Evolutionary conservation across 2,797 vertebrate genomes (phyloP).

Genomic region (Crotalus adamanteus): DNA sequence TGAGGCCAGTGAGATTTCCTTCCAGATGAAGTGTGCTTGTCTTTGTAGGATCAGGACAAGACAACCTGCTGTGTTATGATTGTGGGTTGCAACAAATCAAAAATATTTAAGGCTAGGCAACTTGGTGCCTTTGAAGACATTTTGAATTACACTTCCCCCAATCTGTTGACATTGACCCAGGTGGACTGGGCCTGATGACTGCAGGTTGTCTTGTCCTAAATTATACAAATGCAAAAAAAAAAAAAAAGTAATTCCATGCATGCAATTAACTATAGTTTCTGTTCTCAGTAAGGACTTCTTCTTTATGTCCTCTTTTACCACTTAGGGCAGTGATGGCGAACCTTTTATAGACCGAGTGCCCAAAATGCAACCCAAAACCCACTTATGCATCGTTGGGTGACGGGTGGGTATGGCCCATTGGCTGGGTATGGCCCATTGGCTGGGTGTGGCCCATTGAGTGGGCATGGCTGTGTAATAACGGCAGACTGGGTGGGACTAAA

Average conservation of each 20-base stretch:
- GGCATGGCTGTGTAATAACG: too few species aligned
- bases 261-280: not conserved
- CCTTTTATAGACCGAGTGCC: too few species aligned
- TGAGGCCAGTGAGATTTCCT: not conserved
- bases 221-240: not conserved
- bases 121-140: not conserved
- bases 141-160: not conserved
- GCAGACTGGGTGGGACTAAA: too few species aligned
- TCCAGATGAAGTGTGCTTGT: not conserved
- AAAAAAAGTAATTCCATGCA: not conserved
- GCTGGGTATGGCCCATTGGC: too few species aligned
- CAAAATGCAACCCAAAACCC: too few species aligned
- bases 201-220: not conserved
- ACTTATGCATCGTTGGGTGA: too few species aligned
- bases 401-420: too few species aligned
- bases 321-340: too few species aligned
- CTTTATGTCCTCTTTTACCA: not conserved
- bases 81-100: not conserved
- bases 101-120: not conserved
- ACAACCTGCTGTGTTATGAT: not conserved
- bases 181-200: not conserved
- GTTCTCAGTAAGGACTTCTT: not conserved
- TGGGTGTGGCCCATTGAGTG: too few species aligned
- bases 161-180: not conserved
- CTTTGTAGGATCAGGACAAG: not conserved